These are phyloP conservation scores for Gymnopithys bicolor DNA, from an alignment of 2,797 vertebrate genomes.

Conservation along the genomic window DNA sequence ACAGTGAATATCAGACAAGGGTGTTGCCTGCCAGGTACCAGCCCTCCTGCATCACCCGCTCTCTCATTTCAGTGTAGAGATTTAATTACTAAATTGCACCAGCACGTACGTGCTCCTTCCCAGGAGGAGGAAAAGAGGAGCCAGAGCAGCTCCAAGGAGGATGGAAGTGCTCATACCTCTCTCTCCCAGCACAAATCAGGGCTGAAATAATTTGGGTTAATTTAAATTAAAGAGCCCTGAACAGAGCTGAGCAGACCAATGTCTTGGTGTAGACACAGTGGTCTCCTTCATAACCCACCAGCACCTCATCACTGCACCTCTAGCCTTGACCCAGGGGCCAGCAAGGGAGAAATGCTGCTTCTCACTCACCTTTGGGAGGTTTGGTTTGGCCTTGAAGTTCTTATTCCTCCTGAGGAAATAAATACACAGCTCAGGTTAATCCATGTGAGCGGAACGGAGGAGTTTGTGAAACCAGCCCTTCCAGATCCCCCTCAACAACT, in stretches of 20 bases:
- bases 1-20: background rate
- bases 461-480: background rate
- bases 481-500: background rate
- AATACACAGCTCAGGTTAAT: background rate
- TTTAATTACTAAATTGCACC: background rate
- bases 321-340: background rate
- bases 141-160: background rate
- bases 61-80: background rate
- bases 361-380: slow-evolving; percentile 90
- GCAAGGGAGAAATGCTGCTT: background rate
- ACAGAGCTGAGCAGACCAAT: background rate
- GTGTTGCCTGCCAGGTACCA: background rate
- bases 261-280: background rate
- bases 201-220: background rate
- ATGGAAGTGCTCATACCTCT: rapidly evolving
- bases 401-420: slow-evolving; percentile 89
- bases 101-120: rapidly evolving
- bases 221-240: background rate
- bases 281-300: background rate
- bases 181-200: background rate
- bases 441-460: background rate
- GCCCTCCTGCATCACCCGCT: background rate
- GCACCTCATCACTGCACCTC: background rate
- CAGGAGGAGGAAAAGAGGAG: background rate
- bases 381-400: slow-evolving; percentile 90